Evolutionary conservation across 2,113 vertebrate genomes (phyloP), one percentile per base, ranked within the genome.

Genomic region (Podilymbus podiceps): DNA sequence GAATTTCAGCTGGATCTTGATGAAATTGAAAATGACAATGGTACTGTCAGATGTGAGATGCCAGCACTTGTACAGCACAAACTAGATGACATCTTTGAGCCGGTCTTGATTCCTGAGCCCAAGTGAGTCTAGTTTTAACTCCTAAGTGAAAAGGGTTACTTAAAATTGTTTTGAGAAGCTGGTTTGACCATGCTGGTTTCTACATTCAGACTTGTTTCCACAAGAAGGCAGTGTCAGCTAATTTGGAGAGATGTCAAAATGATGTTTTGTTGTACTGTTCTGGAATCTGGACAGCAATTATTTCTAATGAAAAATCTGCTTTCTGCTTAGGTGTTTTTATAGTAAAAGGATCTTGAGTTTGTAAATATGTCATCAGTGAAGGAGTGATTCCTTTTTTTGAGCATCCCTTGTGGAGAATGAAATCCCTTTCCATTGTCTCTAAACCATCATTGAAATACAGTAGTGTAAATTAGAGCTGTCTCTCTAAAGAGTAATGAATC

Each of bases 1-100:
- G 99, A 99, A 96, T 99, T 99, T 97, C 99, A 99, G 95, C 97
- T 99, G 94, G 99, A 99, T 97, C 98, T 99, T 87, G 99, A 99
- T 96, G 99, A 99, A 97, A 99, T 99, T 58, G 99, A 99, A 97
- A 99, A 98, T 88, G 99, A 99, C 97, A 99, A 98, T 24, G 97
- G 98, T 38, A 97, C 98, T 5, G 99, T 99, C 73, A 98, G 98
- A 49, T 98, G 98, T 30, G 99, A 99, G 96, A 98, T 99, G 98
- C 99, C 99, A 4, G 99, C 99, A 85, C 98, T 99, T 31, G 99
- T 99, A 64, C 99, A 99, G 92, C 99, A 99, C 98, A 99, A 99
- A 92, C 98, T 99, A 88, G 99, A 99, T 85, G 99, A 99, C 94
- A 99, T 99, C 90, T 98, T 99, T 97, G 99, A 99, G 88, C 99